Conservation (phyloP, 2,888 invertebrate genomes). For the Amphipyra tragopoginis region DNA sequence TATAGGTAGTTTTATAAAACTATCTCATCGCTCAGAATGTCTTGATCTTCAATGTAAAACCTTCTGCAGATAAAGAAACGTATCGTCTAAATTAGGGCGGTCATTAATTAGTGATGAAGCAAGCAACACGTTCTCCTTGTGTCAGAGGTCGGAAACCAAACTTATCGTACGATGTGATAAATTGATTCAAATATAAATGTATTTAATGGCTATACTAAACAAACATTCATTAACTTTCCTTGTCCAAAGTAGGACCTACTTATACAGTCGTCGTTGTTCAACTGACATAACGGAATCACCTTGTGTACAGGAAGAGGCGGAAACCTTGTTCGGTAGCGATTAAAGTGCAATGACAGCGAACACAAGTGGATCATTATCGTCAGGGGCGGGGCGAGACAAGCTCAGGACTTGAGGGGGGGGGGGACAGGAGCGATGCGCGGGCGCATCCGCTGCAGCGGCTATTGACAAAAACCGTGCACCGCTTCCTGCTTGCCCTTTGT, state of each 20-base stretch:
- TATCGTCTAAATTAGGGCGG: slow-evolving; percentile 3
- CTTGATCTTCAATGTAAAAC: not conserved
- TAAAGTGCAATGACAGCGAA: slow-evolving; percentile 31
- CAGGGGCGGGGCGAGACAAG: not conserved
- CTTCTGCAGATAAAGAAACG: slow-evolving; percentile 7
- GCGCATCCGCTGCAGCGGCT: slow-evolving; percentile 48
- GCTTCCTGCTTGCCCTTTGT: slow-evolving; percentile 47
- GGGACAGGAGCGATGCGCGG: slow-evolving; percentile 26
- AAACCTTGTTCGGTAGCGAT: slow-evolving; percentile 35
- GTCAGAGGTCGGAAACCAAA: slow-evolving; percentile 8
- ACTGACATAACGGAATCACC: slow-evolving; percentile 28
- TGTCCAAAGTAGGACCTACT: not conserved
- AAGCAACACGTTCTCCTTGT: slow-evolving; percentile 4
- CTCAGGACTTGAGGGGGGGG: not conserved
- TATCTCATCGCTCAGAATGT: not conserved
- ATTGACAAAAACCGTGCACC: slow-evolving; percentile 46
- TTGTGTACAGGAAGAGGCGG: slow-evolving; percentile 44
- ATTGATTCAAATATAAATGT: slow-evolving; percentile 8
- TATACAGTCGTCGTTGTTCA: not conserved
- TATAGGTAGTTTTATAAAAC: not conserved
- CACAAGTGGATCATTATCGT: slow-evolving; percentile 36
- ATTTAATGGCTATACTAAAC: not conserved
- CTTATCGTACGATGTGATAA: slow-evolving; percentile 13
- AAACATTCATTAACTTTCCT: not conserved
- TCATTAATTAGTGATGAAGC: slow-evolving; percentile 2